A percentile compares a stretch with the other conserved stretches of the same genome.
Conservation (phyloP, 2,797 vertebrate genomes). For the Oreortyx pictus region DNA sequence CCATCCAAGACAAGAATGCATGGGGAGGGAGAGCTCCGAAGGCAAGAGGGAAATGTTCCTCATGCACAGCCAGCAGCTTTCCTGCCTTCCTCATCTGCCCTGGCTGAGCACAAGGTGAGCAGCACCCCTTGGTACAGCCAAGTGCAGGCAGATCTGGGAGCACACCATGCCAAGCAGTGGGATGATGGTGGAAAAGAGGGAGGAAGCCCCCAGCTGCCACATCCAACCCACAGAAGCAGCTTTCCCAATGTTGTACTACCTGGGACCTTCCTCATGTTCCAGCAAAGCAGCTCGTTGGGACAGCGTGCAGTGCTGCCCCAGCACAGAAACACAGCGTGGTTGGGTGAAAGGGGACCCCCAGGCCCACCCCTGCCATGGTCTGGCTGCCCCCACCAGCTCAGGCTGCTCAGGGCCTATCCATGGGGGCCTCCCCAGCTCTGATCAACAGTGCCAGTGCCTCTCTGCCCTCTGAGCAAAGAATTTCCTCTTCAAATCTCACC, state of each 20-base stretch:
- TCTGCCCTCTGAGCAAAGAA: not conserved
- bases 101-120: not conserved
- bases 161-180: fast-evolving
- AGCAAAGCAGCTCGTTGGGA: fast-evolving
- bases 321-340: not conserved
- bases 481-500: not conserved
- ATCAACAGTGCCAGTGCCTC: not conserved
- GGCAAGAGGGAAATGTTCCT: slow-evolving; percentile 9
- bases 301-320: not conserved
- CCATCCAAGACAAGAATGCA: not conserved
- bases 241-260: not conserved
- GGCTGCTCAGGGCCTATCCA: too few species aligned
- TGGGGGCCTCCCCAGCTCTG: not conserved
- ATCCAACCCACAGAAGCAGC: not conserved
- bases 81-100: not conserved
- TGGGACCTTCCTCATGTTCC: not conserved
- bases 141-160: not conserved
- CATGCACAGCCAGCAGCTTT: not conserved
- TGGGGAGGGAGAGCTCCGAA: not conserved
- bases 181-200: not conserved
- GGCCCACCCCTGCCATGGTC: not conserved
- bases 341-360: not conserved
- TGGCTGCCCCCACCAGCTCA: not conserved
- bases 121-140: not conserved
- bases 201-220: slow-evolving; percentile 41